Conservation (phyloP, 1,140 invertebrate species). For the Tenebrio molitor region DNA sequence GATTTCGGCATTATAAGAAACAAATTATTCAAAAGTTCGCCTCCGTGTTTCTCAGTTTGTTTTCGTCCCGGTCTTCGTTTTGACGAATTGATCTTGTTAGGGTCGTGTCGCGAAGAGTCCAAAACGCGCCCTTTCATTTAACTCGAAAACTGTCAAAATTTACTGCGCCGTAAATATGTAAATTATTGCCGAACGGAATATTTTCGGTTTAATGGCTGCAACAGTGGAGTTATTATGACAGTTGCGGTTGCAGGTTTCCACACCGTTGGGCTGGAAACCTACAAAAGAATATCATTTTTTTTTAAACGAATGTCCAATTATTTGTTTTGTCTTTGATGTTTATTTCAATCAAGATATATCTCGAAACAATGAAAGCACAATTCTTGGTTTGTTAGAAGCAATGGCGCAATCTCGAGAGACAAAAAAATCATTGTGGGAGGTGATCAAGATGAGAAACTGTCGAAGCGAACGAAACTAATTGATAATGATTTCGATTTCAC, state of each 20-base stretch:
- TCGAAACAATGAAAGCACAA: too few relatives aligned
- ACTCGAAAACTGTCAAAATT: slow-evolving; percentile 8
- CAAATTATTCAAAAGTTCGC: slow-evolving; percentile 21
- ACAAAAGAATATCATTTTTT: slow-evolving; percentile 13
- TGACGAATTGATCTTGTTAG: slow-evolving; percentile 16
- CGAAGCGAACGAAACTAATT: too few relatives aligned
- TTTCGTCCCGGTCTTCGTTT: not conserved
- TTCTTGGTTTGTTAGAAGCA: too few relatives aligned
- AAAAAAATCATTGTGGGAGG: too few relatives aligned
- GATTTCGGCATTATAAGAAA: slow-evolving; percentile 21
- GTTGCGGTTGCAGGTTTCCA: slow-evolving; percentile 3
- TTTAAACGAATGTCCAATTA: too few relatives aligned
- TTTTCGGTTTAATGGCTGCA: slow-evolving; percentile 22
- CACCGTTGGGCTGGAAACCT: not conserved
- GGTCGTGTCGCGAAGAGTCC: too few relatives aligned
- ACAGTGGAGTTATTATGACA: slow-evolving; percentile 23
- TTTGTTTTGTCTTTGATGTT: too few relatives aligned
- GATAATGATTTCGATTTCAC: too few relatives aligned
- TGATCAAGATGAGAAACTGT: too few relatives aligned
- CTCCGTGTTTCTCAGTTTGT: slow-evolving; percentile 6
- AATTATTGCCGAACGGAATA: slow-evolving; percentile 24
- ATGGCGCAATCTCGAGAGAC: too few relatives aligned
- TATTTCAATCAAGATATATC: too few relatives aligned
- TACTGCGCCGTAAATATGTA: slow-evolving; percentile 17
- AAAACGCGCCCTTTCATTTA: slow-evolving; percentile 2